Conservation (phyloP, 2,113 vertebrate species). For the Cepphus grylle region DNA sequence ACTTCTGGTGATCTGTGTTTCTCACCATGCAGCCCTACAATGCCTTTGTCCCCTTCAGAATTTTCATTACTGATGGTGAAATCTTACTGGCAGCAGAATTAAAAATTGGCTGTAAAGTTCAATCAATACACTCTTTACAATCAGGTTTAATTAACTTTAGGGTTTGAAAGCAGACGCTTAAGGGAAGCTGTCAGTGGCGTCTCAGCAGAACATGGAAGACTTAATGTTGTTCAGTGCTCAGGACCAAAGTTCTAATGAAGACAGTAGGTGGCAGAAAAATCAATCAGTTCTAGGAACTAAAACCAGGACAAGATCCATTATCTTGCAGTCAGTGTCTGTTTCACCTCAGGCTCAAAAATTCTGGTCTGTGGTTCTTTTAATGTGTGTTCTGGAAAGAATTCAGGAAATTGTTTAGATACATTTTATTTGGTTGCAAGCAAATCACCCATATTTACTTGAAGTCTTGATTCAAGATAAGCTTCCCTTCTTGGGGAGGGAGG, state of each 20-base stretch:
- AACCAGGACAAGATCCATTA: not conserved
- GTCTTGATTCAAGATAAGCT: not conserved
- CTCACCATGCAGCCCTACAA: fast-evolving
- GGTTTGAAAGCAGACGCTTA: not conserved
- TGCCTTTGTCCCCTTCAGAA: not conserved
- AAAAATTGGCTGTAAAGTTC: not conserved
- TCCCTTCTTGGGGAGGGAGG: not conserved
- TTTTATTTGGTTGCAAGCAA: not conserved
- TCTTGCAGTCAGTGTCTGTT: not conserved
- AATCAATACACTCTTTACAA: not conserved
- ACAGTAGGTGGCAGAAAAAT: not conserved
- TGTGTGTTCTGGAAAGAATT: not conserved
- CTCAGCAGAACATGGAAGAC: not conserved
- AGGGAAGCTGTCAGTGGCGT: not conserved
- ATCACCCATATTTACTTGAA: not conserved
- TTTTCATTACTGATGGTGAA: not conserved
- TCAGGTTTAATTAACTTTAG: not conserved
- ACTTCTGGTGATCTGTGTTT: not conserved
- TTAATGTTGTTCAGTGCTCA: not conserved
- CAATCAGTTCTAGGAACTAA: not conserved
- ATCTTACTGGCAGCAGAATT: not conserved
- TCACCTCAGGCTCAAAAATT: not conserved
- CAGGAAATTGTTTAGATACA: not conserved
- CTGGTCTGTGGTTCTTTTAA: not conserved
- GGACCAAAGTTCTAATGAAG: not conserved